A percentile compares a stretch with the other conserved stretches of the same genome.
Conservation (phyloP, 2,888 invertebrate genomes). For the Incurvaria masculella region DNA sequence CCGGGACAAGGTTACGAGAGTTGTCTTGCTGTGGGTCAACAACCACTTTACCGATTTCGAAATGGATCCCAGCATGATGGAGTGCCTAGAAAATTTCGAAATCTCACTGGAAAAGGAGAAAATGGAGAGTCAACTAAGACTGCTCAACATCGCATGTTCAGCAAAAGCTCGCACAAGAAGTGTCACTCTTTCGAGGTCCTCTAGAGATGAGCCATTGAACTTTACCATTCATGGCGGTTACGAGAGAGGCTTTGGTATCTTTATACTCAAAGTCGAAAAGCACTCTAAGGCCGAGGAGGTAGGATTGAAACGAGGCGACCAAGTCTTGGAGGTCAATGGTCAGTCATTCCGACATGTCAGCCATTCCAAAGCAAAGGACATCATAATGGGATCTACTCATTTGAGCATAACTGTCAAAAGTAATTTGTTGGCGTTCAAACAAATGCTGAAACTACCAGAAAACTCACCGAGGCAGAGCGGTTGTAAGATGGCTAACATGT, state of each 20-base stretch:
- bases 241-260: conserved; percentile 90
- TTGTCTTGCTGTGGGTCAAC: conserved; percentile 97
- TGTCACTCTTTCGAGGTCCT: conserved; percentile 87
- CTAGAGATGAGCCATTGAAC: conserved; percentile 89
- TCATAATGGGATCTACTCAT: conserved; percentile 91
- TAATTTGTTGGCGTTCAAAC: conserved; percentile 84
- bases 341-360: conserved; percentile 94
- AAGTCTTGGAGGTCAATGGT: conserved; percentile 97
- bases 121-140: conserved; percentile 76
- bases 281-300: conserved; percentile 94
- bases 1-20: conserved; percentile 87
- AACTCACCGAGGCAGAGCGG: conserved; percentile 76
- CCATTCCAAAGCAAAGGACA: conserved; percentile 88
- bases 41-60: conserved; percentile 98
- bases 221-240: conserved; percentile 94
- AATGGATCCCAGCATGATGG: conserved; percentile 94
- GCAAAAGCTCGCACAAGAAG: conserved; percentile 93
- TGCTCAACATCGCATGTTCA: conserved; percentile 95
- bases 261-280: conserved; percentile 91
- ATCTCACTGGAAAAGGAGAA: conserved; percentile 77
- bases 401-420: conserved; percentile 95
- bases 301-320: conserved; percentile 95
- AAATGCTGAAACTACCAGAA: conserved; percentile 67
- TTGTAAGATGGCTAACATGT: conserved; percentile 60
- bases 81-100: conserved; percentile 92